Evolutionary conservation across 2,888 invertebrate species (phyloP).

Genomic region (Lutraria lutraria): DNA sequence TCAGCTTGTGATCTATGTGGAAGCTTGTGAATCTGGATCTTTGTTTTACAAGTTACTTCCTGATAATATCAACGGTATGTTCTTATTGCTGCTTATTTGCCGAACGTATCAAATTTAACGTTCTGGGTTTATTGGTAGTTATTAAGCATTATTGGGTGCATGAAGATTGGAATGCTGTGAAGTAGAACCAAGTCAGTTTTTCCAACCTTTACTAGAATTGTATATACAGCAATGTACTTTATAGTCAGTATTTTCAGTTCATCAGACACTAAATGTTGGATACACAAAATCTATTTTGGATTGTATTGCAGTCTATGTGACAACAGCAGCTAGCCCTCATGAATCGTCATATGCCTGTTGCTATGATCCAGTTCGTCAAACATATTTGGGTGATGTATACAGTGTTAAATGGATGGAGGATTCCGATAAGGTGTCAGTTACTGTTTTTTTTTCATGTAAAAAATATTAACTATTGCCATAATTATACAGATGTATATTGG

Average conservation of each 20-base stretch:
- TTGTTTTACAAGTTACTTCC: constrained; percentile 89
- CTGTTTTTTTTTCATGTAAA: background rate
- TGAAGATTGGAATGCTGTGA: no score
- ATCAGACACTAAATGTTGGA: no score
- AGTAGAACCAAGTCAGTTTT: no score
- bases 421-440: constrained; percentile 86
- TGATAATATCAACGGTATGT: constrained; percentile 87
- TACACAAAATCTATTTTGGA: background rate
- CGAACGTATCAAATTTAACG: background rate
- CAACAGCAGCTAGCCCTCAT: constrained; percentile 89
- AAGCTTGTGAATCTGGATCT: constrained; percentile 90
- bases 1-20: constrained; percentile 89
- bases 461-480: no score
- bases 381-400: constrained; percentile 89
- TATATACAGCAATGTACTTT: no score
- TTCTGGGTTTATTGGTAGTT: no score
- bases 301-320: constrained; percentile 88
- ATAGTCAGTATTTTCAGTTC: background rate
- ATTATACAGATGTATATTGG: no score
- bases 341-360: constrained; percentile 90
- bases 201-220: no score
- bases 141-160: no score
- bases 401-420: constrained; percentile 90
- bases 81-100: background rate
- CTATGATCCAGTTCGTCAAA: constrained; percentile 87